These are phyloP conservation scores for Epinephelus fuscoguttatus DNA, from an alignment of 2,113 vertebrate genomes.

Conservation along the genomic window DNA sequence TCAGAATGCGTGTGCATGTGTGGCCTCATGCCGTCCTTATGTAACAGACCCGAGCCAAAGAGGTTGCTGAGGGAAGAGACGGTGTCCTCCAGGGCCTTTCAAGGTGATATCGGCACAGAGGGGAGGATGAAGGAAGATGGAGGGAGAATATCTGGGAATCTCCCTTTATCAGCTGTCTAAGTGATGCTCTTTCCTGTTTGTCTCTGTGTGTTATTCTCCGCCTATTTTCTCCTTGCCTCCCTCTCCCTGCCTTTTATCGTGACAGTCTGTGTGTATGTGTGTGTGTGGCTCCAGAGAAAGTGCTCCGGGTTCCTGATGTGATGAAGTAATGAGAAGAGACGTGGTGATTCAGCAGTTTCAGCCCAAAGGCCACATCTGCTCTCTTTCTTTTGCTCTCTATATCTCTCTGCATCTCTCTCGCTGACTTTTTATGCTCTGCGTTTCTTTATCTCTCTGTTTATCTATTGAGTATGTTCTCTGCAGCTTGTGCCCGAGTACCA, in stretches of 20 bases:
- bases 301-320: constrained; percentile 58
- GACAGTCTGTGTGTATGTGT: constrained; percentile 31
- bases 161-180: constrained; percentile 1
- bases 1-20: constrained; percentile 19
- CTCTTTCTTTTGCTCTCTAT: constrained; percentile 57
- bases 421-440: constrained; percentile 1
- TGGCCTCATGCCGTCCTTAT: constrained; percentile 43
- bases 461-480: constrained; percentile 23
- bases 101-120: constrained; percentile 57
- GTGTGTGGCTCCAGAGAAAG: constrained; percentile 57
- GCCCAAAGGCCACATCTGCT: constrained; percentile 81
- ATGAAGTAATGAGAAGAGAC: constrained; percentile 81
- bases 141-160: constrained; percentile 31
- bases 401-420: constrained; percentile 48
- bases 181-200: constrained; percentile 20
- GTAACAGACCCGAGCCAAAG: constrained; percentile 34
- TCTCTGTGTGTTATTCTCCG: background rate
- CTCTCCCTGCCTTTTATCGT: constrained; percentile 41
- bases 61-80: constrained; percentile 33
- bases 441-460: constrained; percentile 30
- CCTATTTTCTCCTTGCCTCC: constrained; percentile 13
- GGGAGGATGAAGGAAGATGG: constrained; percentile 5
- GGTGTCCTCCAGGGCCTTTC: constrained; percentile 50
- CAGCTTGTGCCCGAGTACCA: constrained; percentile 13
- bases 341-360: constrained; percentile 82